Evolutionary conservation across 1,140 invertebrate genomes (phyloP).

Genomic region (Pseudomyrmex gracilis): DNA sequence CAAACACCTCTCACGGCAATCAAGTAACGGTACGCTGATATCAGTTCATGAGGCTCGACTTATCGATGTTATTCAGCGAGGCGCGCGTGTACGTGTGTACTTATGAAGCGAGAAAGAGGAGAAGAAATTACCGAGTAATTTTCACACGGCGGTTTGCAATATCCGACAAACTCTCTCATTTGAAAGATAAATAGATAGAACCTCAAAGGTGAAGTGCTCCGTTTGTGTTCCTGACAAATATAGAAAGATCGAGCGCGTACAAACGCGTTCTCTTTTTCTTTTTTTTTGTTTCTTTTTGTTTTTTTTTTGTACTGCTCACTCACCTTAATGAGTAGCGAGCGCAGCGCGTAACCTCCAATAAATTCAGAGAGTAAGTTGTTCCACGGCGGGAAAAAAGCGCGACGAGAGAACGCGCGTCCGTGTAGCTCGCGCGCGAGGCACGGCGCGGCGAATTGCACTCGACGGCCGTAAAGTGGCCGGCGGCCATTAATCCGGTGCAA

Average conservation of each 20-base stretch:
- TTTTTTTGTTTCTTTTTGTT: too few species aligned
- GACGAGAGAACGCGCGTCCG: background rate
- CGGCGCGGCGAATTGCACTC: constrained; percentile 24
- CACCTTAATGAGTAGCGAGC: too few species aligned
- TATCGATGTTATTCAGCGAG: constrained; percentile 10
- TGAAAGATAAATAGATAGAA: background rate
- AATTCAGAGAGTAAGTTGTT: constrained; percentile 32
- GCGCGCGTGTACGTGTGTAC: background rate
- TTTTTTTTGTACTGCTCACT: background rate
- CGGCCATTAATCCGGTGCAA: constrained; percentile 46
- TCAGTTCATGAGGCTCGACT: constrained; percentile 34
- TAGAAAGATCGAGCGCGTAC: background rate
- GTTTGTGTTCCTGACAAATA: background rate
- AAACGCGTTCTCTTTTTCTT: background rate
- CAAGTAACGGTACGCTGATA: constrained; percentile 52
- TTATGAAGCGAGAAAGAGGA: background rate
- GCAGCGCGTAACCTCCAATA: background rate
- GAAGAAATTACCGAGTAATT: background rate
- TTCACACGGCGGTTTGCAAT: background rate
- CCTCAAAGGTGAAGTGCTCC: background rate
- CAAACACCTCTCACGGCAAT: constrained; percentile 48
- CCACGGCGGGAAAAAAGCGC: background rate
- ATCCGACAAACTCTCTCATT: background rate
- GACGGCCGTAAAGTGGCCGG: constrained; percentile 32
- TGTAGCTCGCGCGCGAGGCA: background rate